A percentile compares a stretch with the other conserved stretches of the same genome.
Conservation (phyloP, 2,888 invertebrate species). For the Blastobasis lacticolella region DNA sequence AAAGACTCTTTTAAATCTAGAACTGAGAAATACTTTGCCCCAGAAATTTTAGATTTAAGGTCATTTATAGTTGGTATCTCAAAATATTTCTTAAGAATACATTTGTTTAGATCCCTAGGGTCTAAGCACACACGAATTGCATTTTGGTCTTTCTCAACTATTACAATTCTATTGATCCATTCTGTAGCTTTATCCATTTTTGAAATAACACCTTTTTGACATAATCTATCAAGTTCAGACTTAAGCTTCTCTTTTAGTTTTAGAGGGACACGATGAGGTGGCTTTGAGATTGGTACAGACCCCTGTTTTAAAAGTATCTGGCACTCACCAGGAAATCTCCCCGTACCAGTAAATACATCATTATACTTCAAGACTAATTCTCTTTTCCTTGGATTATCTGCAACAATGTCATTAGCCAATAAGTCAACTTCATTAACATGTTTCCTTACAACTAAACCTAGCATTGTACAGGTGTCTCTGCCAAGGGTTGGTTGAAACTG, state of each 20-base stretch:
- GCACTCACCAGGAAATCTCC: neutral
- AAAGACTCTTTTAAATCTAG: constrained; percentile 1
- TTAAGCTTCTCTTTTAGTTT: neutral
- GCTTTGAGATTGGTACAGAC: neutral
- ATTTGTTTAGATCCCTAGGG: constrained; percentile 4
- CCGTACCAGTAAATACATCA: neutral
- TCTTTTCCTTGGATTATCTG: too few relatives aligned
- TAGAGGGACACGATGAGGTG: neutral
- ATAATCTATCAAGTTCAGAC: neutral
- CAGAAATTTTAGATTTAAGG: neutral
- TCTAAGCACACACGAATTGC: constrained; percentile 5
- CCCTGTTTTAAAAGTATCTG: neutral
- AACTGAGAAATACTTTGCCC: constrained; percentile 3
- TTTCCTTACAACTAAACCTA: too few relatives aligned
- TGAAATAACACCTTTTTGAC: constrained; percentile 1
- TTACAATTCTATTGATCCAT: constrained; percentile 6
- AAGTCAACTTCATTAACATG: too few relatives aligned
- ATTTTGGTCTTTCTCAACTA: constrained; percentile 4
- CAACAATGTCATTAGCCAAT: too few relatives aligned
- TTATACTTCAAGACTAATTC: neutral
- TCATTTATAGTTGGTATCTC: constrained; percentile 1
- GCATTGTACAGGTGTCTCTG: too few relatives aligned
- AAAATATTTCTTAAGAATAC: constrained; percentile 4
- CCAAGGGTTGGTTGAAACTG: too few relatives aligned
- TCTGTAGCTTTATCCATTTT: constrained; percentile 4